Evolutionary conservation across 2,113 vertebrate species (phyloP).

Genomic region (Rhea americana): DNA sequence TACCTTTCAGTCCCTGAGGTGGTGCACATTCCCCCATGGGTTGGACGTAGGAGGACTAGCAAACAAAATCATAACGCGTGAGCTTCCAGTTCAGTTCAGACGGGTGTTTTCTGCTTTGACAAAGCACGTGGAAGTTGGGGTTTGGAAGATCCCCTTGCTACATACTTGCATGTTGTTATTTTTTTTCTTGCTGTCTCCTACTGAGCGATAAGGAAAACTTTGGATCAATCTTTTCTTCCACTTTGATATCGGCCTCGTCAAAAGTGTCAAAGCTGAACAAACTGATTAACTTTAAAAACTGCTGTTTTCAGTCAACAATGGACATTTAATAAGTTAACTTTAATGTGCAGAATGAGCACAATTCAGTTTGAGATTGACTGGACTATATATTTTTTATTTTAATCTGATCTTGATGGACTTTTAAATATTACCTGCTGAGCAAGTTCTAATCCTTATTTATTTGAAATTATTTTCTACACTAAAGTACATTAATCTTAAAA

Average conservation of each 20-base stretch:
- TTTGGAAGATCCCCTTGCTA: constrained; percentile 78
- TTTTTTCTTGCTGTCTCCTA: constrained; percentile 75
- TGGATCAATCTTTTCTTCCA: constrained; percentile 75
- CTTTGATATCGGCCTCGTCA: constrained; percentile 78
- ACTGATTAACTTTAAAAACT: constrained; percentile 79
- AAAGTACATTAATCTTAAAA: constrained; percentile 78
- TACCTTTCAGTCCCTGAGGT: constrained; percentile 79
- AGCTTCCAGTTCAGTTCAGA: constrained; percentile 72
- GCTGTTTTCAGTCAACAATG: constrained; percentile 78
- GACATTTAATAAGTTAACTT: constrained; percentile 76
- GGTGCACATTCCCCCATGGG: constrained; percentile 74
- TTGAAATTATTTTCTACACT: constrained; percentile 79
- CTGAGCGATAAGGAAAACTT: constrained; percentile 75
- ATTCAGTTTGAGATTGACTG: constrained; percentile 74
- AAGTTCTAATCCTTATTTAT: constrained; percentile 85
- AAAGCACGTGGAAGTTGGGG: constrained; percentile 71
- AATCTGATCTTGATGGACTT: constrained; percentile 77
- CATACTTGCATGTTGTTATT: constrained; percentile 64
- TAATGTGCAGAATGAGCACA: constrained; percentile 71
- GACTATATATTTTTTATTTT: constrained; percentile 75
- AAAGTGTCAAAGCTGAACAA: constrained; percentile 76
- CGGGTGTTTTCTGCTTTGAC: constrained; percentile 71
- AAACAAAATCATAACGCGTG: constrained; percentile 51
- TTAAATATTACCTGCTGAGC: constrained; percentile 83
- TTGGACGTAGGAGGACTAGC: constrained; percentile 76